Percentiles rank a stretch among this genome's conserved stretches.
Evolutionary conservation across 2,888 invertebrate genomes (phyloP).

Genomic region (Cartodere bifasciata): DNA sequence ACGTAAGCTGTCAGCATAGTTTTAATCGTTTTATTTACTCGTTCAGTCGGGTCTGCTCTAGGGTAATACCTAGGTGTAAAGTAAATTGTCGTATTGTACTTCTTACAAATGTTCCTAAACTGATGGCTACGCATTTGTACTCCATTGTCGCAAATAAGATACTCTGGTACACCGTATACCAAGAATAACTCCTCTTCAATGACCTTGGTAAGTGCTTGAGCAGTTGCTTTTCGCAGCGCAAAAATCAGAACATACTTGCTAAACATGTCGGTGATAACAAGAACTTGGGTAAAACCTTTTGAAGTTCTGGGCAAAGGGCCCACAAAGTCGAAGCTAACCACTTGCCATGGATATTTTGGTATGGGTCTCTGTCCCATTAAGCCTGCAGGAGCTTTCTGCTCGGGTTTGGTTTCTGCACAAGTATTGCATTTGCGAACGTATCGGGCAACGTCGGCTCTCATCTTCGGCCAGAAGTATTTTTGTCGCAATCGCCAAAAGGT

Average conservation of each 20-base stretch:
- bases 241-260: slow-evolving; percentile 5
- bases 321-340: slow-evolving; percentile 4
- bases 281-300: slow-evolving; percentile 3
- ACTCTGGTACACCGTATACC: slow-evolving; percentile 14
- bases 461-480: slow-evolving; percentile 11
- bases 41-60: slow-evolving; percentile 10
- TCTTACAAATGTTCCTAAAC: not conserved
- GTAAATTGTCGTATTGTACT: slow-evolving; percentile 2
- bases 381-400: slow-evolving; percentile 5
- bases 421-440: slow-evolving; percentile 10
- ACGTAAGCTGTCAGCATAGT: slow-evolving; percentile 13
- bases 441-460: slow-evolving; percentile 11
- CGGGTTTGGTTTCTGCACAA: too few relatives aligned
- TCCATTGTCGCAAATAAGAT: slow-evolving; percentile 15
- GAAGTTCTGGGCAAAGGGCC: slow-evolving; percentile 6
- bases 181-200: slow-evolving; percentile 14
- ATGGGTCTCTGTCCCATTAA: slow-evolving; percentile 3
- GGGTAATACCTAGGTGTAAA: slow-evolving; percentile 9
- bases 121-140: slow-evolving; percentile 8
- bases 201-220: slow-evolving; percentile 7
- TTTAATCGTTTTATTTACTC: slow-evolving; percentile 12
- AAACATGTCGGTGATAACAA: slow-evolving; percentile 7
- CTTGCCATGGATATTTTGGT: slow-evolving; percentile 2
- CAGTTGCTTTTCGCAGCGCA: slow-evolving; percentile 4
- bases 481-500: slow-evolving; percentile 3